Percentiles rank a stretch among this genome's conserved stretches.
phyloP scores from a whole-genome alignment of 1,140 invertebrate species.

The Papilio helenus region DNA sequence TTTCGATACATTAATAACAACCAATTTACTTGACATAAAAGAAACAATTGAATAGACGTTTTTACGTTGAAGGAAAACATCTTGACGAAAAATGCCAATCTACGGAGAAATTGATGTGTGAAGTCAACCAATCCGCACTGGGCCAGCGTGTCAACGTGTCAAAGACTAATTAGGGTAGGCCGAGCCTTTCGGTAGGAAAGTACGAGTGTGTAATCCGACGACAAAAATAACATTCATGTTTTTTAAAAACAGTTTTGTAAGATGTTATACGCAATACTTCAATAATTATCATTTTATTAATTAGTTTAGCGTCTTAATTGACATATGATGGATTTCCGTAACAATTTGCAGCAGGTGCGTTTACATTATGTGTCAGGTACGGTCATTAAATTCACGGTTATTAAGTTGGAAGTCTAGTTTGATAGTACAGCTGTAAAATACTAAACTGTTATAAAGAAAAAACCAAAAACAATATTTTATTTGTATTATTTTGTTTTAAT shows the following conservation, averaged over 20 bases:
- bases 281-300: neutral
- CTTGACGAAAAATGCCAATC: neutral
- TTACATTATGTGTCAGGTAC: neutral
- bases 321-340: conserved; percentile 7
- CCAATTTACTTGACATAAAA: no score
- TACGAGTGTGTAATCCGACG: neutral
- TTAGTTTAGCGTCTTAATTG: neutral
- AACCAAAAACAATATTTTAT: no score
- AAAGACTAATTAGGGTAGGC: neutral
- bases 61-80: neutral
- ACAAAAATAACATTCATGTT: no score
- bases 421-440: neutral
- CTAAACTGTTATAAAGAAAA: no score
- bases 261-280: neutral
- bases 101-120: neutral
- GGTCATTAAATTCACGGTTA: neutral
- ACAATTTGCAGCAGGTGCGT: neutral
- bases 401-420: neutral
- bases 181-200: neutral
- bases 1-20: no score
- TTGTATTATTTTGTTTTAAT: no score
- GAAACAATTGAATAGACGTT: no score
- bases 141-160: neutral
- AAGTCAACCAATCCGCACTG: neutral
- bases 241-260: no score